Base-by-base conservation (phyloP, 2,113 vertebrate species). In the Euleptes europaea region DNA sequence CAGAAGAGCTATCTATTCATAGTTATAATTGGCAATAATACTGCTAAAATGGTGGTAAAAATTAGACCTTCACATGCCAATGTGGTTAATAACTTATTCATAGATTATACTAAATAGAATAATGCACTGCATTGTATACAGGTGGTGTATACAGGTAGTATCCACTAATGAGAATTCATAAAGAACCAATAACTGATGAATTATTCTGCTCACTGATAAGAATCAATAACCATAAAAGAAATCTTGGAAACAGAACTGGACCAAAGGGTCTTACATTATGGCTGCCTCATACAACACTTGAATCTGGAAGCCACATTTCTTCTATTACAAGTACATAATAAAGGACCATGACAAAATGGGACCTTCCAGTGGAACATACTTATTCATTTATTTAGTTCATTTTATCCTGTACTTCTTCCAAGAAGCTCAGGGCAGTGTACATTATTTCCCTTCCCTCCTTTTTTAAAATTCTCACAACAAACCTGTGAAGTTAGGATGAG, bases 1-100 rank as follows among this genome's bases (percentile, higher is more conserved):
- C 76, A 87, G 66, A 88, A 66, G 83, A 85, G 71, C 2, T 17
- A 28, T 87, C 83, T 78, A 90, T 87, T 83, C 83, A 89, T n/a
- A 88, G 82, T 76, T 60, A n/a, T 74, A 76, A 72, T 0, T 44
- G 15, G 84, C 93, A 90, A 92, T 77, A 90, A 69, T 81, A 80
- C 31, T 76, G 49, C 51, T 65, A 77, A 85, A 77, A 23, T 21
- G 5, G 28, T 26, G 15, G 26, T 69, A 21, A 54, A 67, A 33
- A 42, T 47, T 28, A 80, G 9, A 7, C 7, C 42, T 38, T 80
- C 10, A 23, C 21, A 76, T 11, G 10, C 15, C 9, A 21, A 63
- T 40, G 10, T 51, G 13, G 60, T 8, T 66, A 35, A 66, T 66
- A 67, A 40, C 31, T 76, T 47, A 84, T 72, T 74, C 44, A 17